Percentiles rank a stretch among this genome's conserved stretches.
phyloP scores from a whole-genome alignment of 1,140 invertebrate species.

The Pseudomyrmex cubaensis region DNA sequence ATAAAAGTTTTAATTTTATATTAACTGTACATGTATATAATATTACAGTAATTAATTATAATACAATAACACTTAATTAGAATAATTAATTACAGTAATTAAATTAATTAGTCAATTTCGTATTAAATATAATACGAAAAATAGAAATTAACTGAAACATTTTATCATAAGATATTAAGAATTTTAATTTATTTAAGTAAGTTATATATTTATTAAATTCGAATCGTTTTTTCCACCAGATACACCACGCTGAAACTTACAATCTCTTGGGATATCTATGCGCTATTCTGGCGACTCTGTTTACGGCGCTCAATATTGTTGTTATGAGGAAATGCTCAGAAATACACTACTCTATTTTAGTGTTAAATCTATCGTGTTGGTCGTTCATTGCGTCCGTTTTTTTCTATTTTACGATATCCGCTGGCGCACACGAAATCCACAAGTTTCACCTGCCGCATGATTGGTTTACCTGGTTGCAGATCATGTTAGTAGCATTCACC shows the following conservation, averaged over 20 bases:
- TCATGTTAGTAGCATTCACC: slow-evolving; percentile 77
- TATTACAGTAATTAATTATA: no score
- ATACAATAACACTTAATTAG: no score
- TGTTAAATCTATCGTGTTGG: slow-evolving; percentile 85
- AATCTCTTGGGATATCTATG: slow-evolving; percentile 84
- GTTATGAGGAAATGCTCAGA: slow-evolving; percentile 86
- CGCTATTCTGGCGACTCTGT: slow-evolving; percentile 84
- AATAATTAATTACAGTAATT: no score
- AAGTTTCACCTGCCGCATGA: slow-evolving; percentile 75
- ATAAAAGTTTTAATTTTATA: no score
- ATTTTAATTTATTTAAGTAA: no score
- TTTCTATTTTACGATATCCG: slow-evolving; percentile 78
- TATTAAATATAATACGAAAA: no score
- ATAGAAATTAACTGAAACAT: no score
- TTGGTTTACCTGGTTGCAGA: slow-evolving; percentile 81
- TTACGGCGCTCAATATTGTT: slow-evolving; percentile 86
- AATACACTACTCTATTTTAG: slow-evolving; percentile 85
- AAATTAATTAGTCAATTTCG: no score
- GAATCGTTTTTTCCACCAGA: slow-evolving; percentile 59
- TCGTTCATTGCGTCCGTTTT: slow-evolving; percentile 79
- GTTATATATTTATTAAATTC: no score
- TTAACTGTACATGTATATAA: no score
- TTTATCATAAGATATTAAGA: no score
- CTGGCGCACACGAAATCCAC: slow-evolving; percentile 67
- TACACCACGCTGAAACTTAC: slow-evolving; percentile 76